Evolutionary conservation across 2,113 vertebrate genomes (phyloP).

Genomic region (Columba livia): DNA sequence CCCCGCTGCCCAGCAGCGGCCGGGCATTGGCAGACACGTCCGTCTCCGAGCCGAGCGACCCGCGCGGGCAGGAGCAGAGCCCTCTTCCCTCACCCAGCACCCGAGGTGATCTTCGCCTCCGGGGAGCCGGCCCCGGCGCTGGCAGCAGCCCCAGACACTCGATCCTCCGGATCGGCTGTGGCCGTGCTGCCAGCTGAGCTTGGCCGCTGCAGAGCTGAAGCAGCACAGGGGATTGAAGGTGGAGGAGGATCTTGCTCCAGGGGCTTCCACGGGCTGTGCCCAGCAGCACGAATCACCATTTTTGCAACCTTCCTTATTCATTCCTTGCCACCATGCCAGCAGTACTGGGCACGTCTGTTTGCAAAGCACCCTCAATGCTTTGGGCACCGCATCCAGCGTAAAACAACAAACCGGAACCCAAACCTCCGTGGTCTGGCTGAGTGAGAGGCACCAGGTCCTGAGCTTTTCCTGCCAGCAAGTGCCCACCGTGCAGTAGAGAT

Average conservation of each 20-base stretch:
- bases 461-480: neutral
- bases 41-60: rapidly evolving
- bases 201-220: rapidly evolving
- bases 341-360: rapidly evolving
- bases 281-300: rapidly evolving
- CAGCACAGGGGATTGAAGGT: neutral
- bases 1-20: neutral
- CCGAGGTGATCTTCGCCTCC: neutral
- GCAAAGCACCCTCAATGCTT: neutral
- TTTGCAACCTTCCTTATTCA: neutral
- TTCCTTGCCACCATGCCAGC: neutral
- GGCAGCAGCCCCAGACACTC: neutral
- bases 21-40: rapidly evolving
- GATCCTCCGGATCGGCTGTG: neutral
- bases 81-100: neutral
- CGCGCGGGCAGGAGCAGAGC: neutral
- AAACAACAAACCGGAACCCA: neutral
- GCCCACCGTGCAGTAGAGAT: rapidly evolving
- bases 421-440: neutral
- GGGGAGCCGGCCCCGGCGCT: rapidly evolving
- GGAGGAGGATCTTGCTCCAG: neutral
- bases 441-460: rapidly evolving
- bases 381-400: neutral
- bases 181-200: neutral
- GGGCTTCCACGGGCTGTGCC: neutral